Evolutionary conservation across 2,113 vertebrate genomes (phyloP).

Genomic region (Pseudorectes ferrugineus): DNA sequence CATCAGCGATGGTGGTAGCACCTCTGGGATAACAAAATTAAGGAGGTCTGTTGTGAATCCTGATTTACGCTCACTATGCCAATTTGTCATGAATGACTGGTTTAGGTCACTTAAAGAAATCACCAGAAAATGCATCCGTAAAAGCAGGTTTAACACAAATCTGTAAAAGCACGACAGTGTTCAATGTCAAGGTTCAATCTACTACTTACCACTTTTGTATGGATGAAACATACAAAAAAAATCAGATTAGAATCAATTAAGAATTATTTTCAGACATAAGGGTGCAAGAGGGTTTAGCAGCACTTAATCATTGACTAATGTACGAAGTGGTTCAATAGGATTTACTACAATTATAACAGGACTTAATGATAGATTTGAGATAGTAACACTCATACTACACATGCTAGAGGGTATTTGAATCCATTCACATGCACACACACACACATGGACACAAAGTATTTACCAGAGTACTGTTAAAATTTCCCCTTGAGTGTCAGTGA

Average conservation of each 20-base stretch:
- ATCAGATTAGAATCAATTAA: not conserved
- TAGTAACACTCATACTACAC: not conserved
- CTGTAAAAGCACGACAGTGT: fast-evolving
- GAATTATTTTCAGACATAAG: not conserved
- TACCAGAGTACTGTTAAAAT: not conserved
- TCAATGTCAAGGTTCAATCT: not conserved
- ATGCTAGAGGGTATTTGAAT: not conserved
- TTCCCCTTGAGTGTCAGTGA: not conserved
- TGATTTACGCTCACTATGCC: not conserved
- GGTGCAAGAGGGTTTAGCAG: not conserved
- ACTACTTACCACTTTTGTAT: not conserved
- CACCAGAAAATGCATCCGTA: not conserved
- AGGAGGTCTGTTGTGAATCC: not conserved
- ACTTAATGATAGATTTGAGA: not conserved
- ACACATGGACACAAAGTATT: not conserved
- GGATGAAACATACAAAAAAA: not conserved
- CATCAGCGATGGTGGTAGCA: fast-evolving
- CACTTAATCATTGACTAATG: not conserved
- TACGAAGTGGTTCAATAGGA: not conserved
- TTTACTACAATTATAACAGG: not conserved
- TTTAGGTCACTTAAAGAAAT: not conserved
- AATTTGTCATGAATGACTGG: not conserved
- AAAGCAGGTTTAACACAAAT: not conserved
- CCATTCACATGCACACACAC: not conserved
- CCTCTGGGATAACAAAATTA: not conserved